Conservation (phyloP, 2,113 vertebrate species). For the Rhinopomastus cyanomelas region DNA sequence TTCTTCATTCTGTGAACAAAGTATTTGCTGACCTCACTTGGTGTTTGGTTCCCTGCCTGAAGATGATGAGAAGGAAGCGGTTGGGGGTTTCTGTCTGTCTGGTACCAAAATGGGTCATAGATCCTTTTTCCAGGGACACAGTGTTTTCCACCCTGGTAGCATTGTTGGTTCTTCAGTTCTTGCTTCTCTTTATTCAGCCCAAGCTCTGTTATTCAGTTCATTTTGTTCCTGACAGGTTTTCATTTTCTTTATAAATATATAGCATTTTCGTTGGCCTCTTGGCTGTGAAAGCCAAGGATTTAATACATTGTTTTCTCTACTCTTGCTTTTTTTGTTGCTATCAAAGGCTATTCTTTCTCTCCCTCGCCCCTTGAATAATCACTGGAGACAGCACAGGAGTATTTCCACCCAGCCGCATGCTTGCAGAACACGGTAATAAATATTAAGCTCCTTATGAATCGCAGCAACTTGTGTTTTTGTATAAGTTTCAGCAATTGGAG, state of each 20-base stretch:
- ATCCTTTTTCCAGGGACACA: neutral
- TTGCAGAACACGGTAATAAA: slow-evolving; percentile 44
- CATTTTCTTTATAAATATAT: slow-evolving; percentile 72
- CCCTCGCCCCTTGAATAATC: slow-evolving; percentile 33
- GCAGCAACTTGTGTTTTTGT: slow-evolving; percentile 51
- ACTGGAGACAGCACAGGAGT: slow-evolving; percentile 17
- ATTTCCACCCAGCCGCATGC: neutral
- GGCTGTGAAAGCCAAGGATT: slow-evolving; percentile 59
- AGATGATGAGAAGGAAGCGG: neutral
- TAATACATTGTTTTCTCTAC: slow-evolving; percentile 63
- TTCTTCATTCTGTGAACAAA: neutral
- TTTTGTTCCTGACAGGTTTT: slow-evolving; percentile 68
- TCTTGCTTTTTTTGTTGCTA: slow-evolving; percentile 44
- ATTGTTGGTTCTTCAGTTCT: slow-evolving; percentile 18
- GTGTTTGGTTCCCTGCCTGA: neutral
- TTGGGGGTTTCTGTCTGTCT: neutral
- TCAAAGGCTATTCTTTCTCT: slow-evolving; percentile 56
- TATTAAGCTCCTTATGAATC: slow-evolving; percentile 59
- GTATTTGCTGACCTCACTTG: neutral
- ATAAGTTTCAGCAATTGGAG: slow-evolving; percentile 49
- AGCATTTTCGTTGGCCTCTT: slow-evolving; percentile 65
- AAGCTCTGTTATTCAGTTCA: slow-evolving; percentile 57
- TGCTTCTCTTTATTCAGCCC: slow-evolving; percentile 50
- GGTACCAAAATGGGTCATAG: rapidly evolving
- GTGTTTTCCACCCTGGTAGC: neutral